Evolutionary conservation across 2,797 vertebrate species (phyloP), one percentile per base, ranked within the genome.

Genomic region (Allobates femoralis): DNA sequence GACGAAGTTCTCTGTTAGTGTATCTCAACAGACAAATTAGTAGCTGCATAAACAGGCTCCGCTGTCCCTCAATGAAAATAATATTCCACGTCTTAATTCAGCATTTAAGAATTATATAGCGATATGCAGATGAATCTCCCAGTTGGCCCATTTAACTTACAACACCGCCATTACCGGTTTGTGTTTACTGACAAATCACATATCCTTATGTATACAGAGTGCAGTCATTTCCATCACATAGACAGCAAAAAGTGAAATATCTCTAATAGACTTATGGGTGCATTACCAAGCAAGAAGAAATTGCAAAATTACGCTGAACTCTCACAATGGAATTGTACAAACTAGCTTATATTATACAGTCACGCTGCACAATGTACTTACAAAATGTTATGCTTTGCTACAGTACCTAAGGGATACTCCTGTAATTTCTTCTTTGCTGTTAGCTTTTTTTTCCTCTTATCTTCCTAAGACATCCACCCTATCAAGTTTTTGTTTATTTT

Each of bases 21-120:
- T 26, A 32, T 81, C 79, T 82, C 85, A 81, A 82, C n/a, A 66
- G 66, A 64, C 30, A 86, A 86, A 86, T 81, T 75, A 78, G 74
- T 21, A 26, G 21, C 21, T 28, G 15, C 26, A 28, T 78, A 66
- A 84, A 77, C 73, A 66, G 58, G 32, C 18, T 66, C 6, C 10
- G 23, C 28, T 71, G 37, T 64, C 56, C 83, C n/a, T 32, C n/a
- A 50, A 58, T 66, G 58, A 84, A 76, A 77, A 84, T 53, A n/a
- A 78, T 32, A 78, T 67, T 37, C 50, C 58, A 58, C 55, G 21
- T 74, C 5, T 14, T 66, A 64, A 84, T 84, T 41, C 21, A 26
- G 56, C 73, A 66, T 66, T 76, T 84, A 84, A 84, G 76, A 84
- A 76, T 83, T 14, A 75, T 60, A 83, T 83, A 69, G 79, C 79